These are phyloP conservation scores for Equus quagga DNA, from an alignment of 2,113 vertebrate species.

Conservation along the genomic window DNA sequence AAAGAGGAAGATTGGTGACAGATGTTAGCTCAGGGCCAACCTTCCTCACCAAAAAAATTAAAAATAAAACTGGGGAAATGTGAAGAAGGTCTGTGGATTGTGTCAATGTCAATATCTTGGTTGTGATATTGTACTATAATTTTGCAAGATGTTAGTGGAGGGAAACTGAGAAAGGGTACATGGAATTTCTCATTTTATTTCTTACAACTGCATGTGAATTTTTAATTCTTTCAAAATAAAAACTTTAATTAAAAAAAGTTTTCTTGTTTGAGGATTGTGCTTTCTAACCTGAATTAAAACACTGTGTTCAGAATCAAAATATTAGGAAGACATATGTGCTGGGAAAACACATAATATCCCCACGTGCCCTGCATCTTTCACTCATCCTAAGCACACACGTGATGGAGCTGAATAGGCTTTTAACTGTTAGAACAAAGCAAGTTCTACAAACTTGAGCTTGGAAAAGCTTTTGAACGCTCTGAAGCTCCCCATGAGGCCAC, in stretches of 20 bases:
- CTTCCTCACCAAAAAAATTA: too few species aligned
- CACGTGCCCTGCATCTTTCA: neutral
- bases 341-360: neutral
- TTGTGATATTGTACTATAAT: neutral
- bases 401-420: neutral
- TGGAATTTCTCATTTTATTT: neutral
- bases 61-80: neutral
- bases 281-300: neutral
- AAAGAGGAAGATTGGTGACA: too few species aligned
- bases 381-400: neutral
- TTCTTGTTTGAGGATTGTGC: neutral
- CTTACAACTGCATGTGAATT: neutral
- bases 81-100: neutral
- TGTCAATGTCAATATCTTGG: neutral
- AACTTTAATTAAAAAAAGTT: neutral
- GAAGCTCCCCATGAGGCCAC: neutral
- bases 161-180: neutral
- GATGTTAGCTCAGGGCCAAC: too few species aligned
- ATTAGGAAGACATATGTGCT: neutral
- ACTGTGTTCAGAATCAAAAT: neutral
- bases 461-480: neutral
- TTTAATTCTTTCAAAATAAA: neutral
- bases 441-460: neutral
- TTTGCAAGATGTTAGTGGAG: neutral
- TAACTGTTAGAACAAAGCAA: neutral